phyloP scores from a whole-genome alignment of 1,140 invertebrate species.

The Drosophila gunungcola region DNA sequence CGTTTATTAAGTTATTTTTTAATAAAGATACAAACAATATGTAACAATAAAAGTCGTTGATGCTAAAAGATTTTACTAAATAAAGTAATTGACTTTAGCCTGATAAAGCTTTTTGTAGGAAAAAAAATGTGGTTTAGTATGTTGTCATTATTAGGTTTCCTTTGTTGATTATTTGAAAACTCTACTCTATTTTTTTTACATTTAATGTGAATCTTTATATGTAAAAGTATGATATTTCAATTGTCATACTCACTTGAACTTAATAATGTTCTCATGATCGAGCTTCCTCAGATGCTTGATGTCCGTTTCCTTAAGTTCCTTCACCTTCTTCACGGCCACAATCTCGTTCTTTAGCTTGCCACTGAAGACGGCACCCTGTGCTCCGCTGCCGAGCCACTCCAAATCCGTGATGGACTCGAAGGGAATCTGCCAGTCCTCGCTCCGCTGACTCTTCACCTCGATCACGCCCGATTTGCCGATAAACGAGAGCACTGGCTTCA shows the following conservation, averaged over 20 bases:
- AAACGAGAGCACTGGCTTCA: constrained; percentile 93
- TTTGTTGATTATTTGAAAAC: too few relatives aligned
- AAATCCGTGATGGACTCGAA: constrained; percentile 96
- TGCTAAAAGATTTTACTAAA: too few relatives aligned
- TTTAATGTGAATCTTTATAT: neutral
- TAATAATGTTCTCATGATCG: constrained; percentile 98
- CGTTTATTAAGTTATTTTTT: too few relatives aligned
- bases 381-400: constrained; percentile 97
- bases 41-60: neutral
- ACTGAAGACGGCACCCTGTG: constrained; percentile 98
- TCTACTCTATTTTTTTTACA: too few relatives aligned
- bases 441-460: constrained; percentile 81
- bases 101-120: too few relatives aligned
- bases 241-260: constrained; percentile 90
- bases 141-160: too few relatives aligned
- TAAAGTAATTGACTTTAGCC: too few relatives aligned
- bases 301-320: constrained; percentile 96
- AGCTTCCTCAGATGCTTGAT: constrained; percentile 97
- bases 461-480: constrained; percentile 90
- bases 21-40: neutral
- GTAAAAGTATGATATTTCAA: neutral
- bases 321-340: constrained; percentile 98
- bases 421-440: constrained; percentile 97
- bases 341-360: constrained; percentile 93
- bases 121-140: too few relatives aligned